phyloP scores from a whole-genome alignment of 2,888 invertebrate species.

The Caenorhabditis sp. region DNA sequence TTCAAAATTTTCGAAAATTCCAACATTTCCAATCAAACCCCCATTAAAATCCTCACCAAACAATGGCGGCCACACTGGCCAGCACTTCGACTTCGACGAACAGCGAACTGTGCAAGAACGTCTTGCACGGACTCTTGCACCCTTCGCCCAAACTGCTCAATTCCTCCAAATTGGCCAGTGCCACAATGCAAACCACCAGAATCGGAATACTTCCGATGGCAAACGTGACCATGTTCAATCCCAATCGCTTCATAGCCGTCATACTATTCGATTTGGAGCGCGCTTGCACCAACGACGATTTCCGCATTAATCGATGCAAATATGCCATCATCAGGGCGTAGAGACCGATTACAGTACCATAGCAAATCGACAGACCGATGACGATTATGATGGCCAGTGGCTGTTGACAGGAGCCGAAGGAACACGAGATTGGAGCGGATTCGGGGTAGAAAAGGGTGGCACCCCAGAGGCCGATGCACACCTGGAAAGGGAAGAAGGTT shows the following conservation, averaged over 20 bases:
- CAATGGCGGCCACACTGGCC: slow-evolving; percentile 76
- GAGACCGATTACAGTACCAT: slow-evolving; percentile 72
- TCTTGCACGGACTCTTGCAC: slow-evolving; percentile 74
- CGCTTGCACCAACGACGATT: slow-evolving; percentile 45
- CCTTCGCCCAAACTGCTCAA: slow-evolving; percentile 72
- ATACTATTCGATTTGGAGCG: slow-evolving; percentile 58
- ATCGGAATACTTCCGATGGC: slow-evolving; percentile 76
- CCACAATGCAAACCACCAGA: slow-evolving; percentile 75
- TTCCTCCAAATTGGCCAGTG: slow-evolving; percentile 70
- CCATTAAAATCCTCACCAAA: too few relatives aligned
- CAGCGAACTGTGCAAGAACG: slow-evolving; percentile 72
- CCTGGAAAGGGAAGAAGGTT: slow-evolving; percentile 56
- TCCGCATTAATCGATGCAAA: slow-evolving; percentile 47
- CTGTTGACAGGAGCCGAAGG: slow-evolving; percentile 72
- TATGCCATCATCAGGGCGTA: slow-evolving; percentile 71
- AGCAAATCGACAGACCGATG: slow-evolving; percentile 72
- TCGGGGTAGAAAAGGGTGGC: slow-evolving; percentile 79
- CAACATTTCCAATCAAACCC: too few relatives aligned
- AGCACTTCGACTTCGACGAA: slow-evolving; percentile 78
- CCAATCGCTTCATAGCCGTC: slow-evolving; percentile 76
- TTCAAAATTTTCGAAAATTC: background rate
- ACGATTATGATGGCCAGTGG: slow-evolving; percentile 76
- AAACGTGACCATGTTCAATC: slow-evolving; percentile 76
- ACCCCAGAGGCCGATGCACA: slow-evolving; percentile 76
- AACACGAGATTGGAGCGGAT: slow-evolving; percentile 76